phyloP scores from a whole-genome alignment of 2,888 invertebrate genomes.

The Cyaniris semiargus region DNA sequence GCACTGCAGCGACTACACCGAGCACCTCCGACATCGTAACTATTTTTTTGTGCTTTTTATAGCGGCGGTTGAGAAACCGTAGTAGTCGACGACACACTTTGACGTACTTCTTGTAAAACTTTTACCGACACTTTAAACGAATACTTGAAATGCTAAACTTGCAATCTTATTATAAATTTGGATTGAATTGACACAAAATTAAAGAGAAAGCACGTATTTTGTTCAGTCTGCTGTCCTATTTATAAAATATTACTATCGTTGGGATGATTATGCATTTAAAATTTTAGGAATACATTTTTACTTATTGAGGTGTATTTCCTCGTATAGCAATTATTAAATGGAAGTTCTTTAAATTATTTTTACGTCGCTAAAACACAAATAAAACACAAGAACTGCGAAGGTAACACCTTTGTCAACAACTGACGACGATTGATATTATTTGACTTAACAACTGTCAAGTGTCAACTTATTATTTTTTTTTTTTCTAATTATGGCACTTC shows the following conservation, averaged over 20 bases:
- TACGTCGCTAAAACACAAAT: background rate
- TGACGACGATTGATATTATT: background rate
- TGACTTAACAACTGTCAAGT: background rate
- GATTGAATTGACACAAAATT: background rate
- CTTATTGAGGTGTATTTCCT: background rate
- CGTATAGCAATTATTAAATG: background rate
- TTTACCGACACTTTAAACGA: background rate
- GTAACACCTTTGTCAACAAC: background rate
- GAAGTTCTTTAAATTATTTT: background rate
- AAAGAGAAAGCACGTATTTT: conserved; percentile 15
- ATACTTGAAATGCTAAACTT: background rate
- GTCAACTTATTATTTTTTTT: too few species aligned
- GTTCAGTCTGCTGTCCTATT: conserved; percentile 6
- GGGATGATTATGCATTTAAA: background rate
- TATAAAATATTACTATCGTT: background rate
- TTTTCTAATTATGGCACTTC: too few species aligned
- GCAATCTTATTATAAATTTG: background rate
- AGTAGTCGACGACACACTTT: conserved; percentile 26
- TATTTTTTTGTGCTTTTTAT: conserved; percentile 72
- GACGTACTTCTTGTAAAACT: background rate
- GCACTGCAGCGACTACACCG: conserved; percentile 65
- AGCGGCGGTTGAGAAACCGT: conserved; percentile 56
- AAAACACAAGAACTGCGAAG: background rate
- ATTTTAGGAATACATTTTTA: background rate
- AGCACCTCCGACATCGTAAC: conserved; percentile 61